Evolutionary conservation across 1,140 invertebrate genomes (phyloP).

Genomic region (Drosophila truncata): DNA sequence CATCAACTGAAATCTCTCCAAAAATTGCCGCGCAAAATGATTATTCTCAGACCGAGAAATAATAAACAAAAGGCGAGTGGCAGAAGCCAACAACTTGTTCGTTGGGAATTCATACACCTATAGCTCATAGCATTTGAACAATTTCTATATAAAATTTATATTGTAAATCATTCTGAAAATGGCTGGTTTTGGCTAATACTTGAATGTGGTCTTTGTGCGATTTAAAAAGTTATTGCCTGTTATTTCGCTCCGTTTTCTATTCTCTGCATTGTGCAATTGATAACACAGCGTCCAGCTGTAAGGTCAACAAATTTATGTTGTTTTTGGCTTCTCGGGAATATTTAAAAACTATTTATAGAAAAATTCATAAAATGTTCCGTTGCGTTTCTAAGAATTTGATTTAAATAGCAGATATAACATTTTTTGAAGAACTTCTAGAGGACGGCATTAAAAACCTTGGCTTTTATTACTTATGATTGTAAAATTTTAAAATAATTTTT

Average conservation of each 20-base stretch:
- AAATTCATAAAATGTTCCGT: not conserved
- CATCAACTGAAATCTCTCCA: conserved; percentile 1
- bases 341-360: conserved; percentile 15
- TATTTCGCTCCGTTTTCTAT: not conserved
- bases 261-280: conserved; percentile 14
- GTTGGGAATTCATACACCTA: not conserved
- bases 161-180: not conserved
- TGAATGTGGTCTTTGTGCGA: not conserved
- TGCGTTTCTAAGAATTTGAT: not conserved
- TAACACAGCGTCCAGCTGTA: not conserved
- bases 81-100: conserved; percentile 33
- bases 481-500: not conserved
- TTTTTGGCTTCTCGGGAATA: conserved; percentile 8
- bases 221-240: not conserved
- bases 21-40: conserved; percentile 12
- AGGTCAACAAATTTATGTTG: conserved; percentile 4
- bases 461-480: not conserved
- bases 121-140: conserved; percentile 5
- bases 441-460: too few relatives aligned
- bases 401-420: not conserved
- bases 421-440: not conserved
- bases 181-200: not conserved
- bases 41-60: conserved; percentile 12
- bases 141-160: not conserved
- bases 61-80: conserved; percentile 36